A percentile compares a stretch with the other conserved stretches of the same genome.
These are phyloP conservation scores for Cydia pomonella DNA, from an alignment of 1,140 invertebrate genomes.

Conservation along the genomic window DNA sequence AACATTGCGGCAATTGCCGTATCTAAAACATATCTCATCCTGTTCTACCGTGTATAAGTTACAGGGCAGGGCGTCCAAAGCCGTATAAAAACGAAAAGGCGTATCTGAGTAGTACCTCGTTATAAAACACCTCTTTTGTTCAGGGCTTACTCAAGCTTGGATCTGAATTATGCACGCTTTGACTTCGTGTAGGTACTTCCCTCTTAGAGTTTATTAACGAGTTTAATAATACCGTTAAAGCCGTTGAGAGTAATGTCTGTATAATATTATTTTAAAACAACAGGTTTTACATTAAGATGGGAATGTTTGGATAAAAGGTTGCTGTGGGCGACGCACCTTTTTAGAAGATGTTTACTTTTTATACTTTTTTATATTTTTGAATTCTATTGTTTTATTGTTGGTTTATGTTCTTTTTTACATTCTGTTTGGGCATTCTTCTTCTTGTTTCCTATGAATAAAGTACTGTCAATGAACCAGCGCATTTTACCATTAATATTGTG, in stretches of 20 bases:
- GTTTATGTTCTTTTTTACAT: no score
- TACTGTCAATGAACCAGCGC: no score
- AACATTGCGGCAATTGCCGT: no score
- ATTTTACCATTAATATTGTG: no score
- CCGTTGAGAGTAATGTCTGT: background rate
- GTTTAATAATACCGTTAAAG: conserved; percentile 8
- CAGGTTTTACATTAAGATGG: background rate
- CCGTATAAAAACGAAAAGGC: background rate
- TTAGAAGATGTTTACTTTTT: no score
- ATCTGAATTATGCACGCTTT: conserved; percentile 17
- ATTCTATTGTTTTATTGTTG: no score
- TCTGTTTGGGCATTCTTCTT: no score
- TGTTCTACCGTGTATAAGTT: background rate
- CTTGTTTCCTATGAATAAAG: no score
- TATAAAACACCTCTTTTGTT: background rate
- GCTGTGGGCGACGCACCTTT: no score
- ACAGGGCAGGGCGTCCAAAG: background rate
- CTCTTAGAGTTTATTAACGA: conserved; percentile 1
- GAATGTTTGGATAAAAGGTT: conserved; percentile 1
- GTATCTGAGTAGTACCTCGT: background rate
- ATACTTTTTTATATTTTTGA: no score
- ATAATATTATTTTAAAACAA: conserved; percentile 7
- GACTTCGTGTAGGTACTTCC: background rate
- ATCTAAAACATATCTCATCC: background rate
- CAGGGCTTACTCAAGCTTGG: background rate